phyloP scores from a whole-genome alignment of 2,888 invertebrate species.

The Andrena praecox region DNA sequence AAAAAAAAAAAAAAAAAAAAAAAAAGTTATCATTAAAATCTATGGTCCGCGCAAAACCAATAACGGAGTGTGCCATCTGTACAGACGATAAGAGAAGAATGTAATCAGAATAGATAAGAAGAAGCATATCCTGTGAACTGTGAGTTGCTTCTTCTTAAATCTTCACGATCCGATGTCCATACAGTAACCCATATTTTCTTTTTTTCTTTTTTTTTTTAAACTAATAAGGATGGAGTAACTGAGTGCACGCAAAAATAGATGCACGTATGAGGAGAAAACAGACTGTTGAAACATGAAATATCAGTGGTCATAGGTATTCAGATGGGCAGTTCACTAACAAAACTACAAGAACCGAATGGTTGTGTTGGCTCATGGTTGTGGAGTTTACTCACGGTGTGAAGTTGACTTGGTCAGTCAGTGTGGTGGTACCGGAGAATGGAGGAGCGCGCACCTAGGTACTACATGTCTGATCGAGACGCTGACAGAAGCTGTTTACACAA shows the following conservation, averaged over 20 bases:
- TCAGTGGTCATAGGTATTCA: constrained; percentile 75
- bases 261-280: constrained; percentile 75
- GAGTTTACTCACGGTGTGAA: constrained; percentile 84
- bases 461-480: constrained; percentile 84
- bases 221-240: constrained; percentile 71
- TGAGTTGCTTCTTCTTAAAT: constrained; percentile 19
- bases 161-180: constrained; percentile 58
- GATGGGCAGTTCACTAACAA: constrained; percentile 76
- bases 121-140: constrained; percentile 12
- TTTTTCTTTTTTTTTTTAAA: constrained; percentile 53
- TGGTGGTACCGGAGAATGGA: constrained; percentile 83
- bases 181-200: constrained; percentile 74
- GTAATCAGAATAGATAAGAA: constrained; percentile 10
- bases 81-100: constrained; percentile 2
- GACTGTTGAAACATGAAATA: constrained; percentile 72
- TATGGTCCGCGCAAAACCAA: not conserved
- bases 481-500: constrained; percentile 84
- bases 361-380: constrained; percentile 81
- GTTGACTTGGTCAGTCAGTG: constrained; percentile 83
- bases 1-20: not conserved
- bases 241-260: constrained; percentile 75
- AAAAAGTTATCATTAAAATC: not conserved
- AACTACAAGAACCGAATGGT: constrained; percentile 79
- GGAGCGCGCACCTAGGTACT: constrained; percentile 84
- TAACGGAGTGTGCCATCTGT: not conserved